Evolutionary conservation across 2,113 vertebrate species (phyloP), one percentile per base, ranked within the genome.

Genomic region (Hiodon tergisus): DNA sequence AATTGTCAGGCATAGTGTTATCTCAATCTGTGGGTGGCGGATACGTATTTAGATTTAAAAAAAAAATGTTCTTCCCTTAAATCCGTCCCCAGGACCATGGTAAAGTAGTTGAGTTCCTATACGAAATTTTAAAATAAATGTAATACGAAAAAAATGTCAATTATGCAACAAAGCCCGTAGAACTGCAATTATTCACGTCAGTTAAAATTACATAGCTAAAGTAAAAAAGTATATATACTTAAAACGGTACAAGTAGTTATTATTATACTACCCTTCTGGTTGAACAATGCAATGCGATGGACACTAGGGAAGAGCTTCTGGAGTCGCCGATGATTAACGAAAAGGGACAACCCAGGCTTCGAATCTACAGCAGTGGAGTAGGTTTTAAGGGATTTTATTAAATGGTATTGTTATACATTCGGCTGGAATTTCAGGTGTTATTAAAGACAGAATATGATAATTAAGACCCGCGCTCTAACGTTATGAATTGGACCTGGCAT

Each of bases 321-420:
- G 80, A 81, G 82, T 89, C 85, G 2, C 87, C 83, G 46, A 51
- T 82, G 77, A 80, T 63, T 51, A 69, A 78, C 76, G 82, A 82
- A 75, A 70, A 81, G 72, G 79, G 83, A 68, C 62, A 74, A 13
- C 14, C 66, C 9, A 70, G 65, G 74, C 58, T 68, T 77, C 76
- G 52, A 69, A 68, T 3, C 53, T 72, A 52, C 57, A 76, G 69
- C 59, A 77, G 67, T 68, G 74, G 31, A 60, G 75, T 77, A 75
- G 11, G 75, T 4, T n/a, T 65, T 31, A 31, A 31, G 31, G 31
- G 31, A 31, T 31, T 31, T 31, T 31, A 31, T 31, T 31, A 31
- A 31, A 31, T 31, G 31, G 31, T 31, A 0, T 31, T 31, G 31
- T 31, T 31, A 31, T 31, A 31, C 31, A 31, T 31, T 31, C 31